phyloP scores from a whole-genome alignment of 2,888 invertebrate species.

The Thymelicus sylvestris region DNA sequence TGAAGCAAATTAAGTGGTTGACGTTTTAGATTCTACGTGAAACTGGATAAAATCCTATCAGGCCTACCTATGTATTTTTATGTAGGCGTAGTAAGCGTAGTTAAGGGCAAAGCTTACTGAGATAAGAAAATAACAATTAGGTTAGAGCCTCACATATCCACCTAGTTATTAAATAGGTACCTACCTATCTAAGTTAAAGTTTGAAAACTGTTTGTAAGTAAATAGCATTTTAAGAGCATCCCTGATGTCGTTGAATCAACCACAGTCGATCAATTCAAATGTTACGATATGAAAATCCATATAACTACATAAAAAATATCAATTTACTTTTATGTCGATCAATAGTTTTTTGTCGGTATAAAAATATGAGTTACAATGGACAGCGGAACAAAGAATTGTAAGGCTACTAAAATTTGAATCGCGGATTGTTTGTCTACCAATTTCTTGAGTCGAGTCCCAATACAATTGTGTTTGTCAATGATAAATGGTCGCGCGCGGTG shows the following conservation, averaged over 20 bases:
- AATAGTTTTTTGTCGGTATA: slow-evolving; percentile 26
- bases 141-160: too few relatives aligned
- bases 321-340: slow-evolving; percentile 26
- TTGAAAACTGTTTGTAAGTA: neutral
- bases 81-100: too few relatives aligned
- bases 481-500: slow-evolving; percentile 81
- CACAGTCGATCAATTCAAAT: neutral
- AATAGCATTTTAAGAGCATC: neutral
- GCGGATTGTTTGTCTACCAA: slow-evolving; percentile 80
- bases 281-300: neutral
- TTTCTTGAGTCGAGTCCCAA: slow-evolving; percentile 77
- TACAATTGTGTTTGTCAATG: slow-evolving; percentile 84
- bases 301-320: slow-evolving; percentile 23
- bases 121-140: too few relatives aligned
- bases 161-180: too few relatives aligned
- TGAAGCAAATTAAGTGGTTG: neutral
- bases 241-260: neutral
- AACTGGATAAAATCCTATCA: too few relatives aligned
- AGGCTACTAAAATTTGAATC: slow-evolving; percentile 64
- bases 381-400: slow-evolving; percentile 45
- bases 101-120: too few relatives aligned
- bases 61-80: too few relatives aligned
- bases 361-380: slow-evolving; percentile 38
- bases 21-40: too few relatives aligned
- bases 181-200: neutral